These are phyloP conservation scores for Cassiopea andromeda DNA, from an alignment of 30 jellyfish, hydroid and myxozoan genomes.

Conservation along the genomic window DNA sequence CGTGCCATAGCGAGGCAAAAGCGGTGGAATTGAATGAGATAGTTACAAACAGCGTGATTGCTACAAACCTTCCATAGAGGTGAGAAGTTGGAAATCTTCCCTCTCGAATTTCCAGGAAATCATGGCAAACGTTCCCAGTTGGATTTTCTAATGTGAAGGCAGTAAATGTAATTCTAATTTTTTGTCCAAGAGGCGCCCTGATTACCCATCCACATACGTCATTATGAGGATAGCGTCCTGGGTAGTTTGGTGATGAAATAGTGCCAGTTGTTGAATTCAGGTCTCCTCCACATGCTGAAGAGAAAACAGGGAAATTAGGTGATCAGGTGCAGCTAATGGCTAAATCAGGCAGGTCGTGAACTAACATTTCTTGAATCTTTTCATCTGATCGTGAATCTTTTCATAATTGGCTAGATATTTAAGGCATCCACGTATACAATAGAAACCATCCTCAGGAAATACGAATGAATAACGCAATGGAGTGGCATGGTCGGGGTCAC, in stretches of 20 bases:
- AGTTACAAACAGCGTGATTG: neutral
- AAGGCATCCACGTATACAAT: too few species aligned
- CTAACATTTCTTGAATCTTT: too few species aligned
- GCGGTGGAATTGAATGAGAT: neutral
- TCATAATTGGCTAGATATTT: too few species aligned
- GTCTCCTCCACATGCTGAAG: constrained; percentile 85
- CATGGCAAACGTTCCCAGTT: constrained; percentile 48
- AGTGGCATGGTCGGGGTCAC: too few species aligned
- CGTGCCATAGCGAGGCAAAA: too few species aligned
- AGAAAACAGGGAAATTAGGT: neutral
- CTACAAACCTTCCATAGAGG: constrained; percentile 51
- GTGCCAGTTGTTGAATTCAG: constrained; percentile 62
- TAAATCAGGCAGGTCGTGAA: neutral
- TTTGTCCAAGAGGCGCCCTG: constrained; percentile 78
- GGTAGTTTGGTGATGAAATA: constrained; percentile 63
- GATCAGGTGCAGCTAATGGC: neutral
- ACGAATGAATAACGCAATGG: too few species aligned
- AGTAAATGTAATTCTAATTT: constrained; percentile 55
- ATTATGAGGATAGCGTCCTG: constrained; percentile 47
- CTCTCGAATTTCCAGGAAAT: constrained; percentile 72
- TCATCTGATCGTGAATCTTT: too few species aligned
- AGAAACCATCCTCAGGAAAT: too few species aligned
- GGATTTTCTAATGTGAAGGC: constrained; percentile 66
- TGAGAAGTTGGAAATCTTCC: constrained; percentile 71
- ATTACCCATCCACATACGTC: constrained; percentile 86